Conservation (phyloP, 2,888 invertebrate genomes). For the Drosophila subquinaria region DNA sequence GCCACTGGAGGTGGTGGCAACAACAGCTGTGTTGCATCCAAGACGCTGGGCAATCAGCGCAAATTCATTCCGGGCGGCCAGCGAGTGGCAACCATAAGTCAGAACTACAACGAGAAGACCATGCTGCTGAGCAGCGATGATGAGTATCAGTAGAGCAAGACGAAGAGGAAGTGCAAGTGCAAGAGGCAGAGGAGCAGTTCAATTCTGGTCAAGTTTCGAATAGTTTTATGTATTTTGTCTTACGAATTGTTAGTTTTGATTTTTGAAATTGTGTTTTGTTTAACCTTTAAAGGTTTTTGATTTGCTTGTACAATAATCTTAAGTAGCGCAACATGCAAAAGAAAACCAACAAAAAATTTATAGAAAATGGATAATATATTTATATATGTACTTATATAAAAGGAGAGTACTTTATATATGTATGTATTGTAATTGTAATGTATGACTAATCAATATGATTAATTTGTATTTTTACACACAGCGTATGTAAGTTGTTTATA, state of each 20-base stretch:
- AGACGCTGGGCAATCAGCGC: slow-evolving; percentile 85
- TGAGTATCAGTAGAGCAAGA: slow-evolving; percentile 93
- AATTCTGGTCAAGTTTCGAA: slow-evolving; percentile 12
- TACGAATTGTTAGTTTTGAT: slow-evolving; percentile 50
- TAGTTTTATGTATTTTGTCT: slow-evolving; percentile 50
- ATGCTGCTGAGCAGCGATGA: slow-evolving; percentile 98
- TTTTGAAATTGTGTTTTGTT: slow-evolving; percentile 47
- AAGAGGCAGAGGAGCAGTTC: neutral
- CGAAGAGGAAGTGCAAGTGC: neutral
- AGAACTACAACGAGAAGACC: slow-evolving; percentile 97
- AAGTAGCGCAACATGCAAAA: slow-evolving; percentile 67
- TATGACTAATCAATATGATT: slow-evolving; percentile 47
- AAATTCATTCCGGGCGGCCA: slow-evolving; percentile 89
- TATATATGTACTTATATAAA: slow-evolving; percentile 44
- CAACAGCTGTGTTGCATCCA: slow-evolving; percentile 85
- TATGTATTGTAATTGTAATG: slow-evolving; percentile 34
- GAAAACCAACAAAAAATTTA: slow-evolving; percentile 24
- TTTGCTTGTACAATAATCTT: slow-evolving; percentile 78
- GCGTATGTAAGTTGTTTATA: slow-evolving; percentile 50
- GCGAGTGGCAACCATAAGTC: slow-evolving; percentile 92
- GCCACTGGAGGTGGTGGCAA: slow-evolving; percentile 61
- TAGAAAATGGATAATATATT: slow-evolving; percentile 59
- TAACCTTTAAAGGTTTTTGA: slow-evolving; percentile 38
- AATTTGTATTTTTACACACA: slow-evolving; percentile 74
- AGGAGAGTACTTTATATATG: slow-evolving; percentile 25